These are phyloP conservation scores for Heliconius aoede DNA, from an alignment of 2,888 invertebrate genomes.

Conservation along the genomic window DNA sequence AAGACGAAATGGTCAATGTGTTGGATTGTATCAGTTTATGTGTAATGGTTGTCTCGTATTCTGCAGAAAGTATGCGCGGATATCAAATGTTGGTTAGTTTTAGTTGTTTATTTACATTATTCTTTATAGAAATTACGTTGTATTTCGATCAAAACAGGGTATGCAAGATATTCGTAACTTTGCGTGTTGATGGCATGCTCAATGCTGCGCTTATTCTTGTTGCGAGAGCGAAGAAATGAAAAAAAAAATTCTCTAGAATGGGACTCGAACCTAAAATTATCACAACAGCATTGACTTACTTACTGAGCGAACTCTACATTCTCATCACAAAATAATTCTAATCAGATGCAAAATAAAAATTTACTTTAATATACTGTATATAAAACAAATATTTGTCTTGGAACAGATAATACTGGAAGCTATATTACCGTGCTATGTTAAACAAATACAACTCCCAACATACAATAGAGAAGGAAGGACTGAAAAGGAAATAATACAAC, in stretches of 20 bases:
- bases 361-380: neutral
- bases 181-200: too few species aligned
- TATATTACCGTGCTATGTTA: constrained; percentile 96
- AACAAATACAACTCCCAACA: constrained; percentile 94
- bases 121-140: neutral
- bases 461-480: constrained; percentile 96
- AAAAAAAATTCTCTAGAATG: neutral
- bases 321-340: too few species aligned
- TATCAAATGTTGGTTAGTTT: constrained; percentile 93
- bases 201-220: neutral
- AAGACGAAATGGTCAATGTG: constrained; percentile 98
- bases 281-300: too few species aligned
- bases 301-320: too few species aligned
- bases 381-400: constrained; percentile 28
- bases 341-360: neutral
- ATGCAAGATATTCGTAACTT: too few species aligned
- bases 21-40: constrained; percentile 99
- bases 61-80: constrained; percentile 96
- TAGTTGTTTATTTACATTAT: constrained; percentile 41
- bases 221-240: neutral
- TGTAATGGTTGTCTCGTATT: constrained; percentile 99
- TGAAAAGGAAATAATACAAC: constrained; percentile 96
- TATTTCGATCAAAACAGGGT: too few species aligned
- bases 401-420: constrained; percentile 96
- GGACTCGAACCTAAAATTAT: neutral